Base-by-base conservation (phyloP, 2,888 invertebrate genomes). In the Pomacea canaliculata region DNA sequence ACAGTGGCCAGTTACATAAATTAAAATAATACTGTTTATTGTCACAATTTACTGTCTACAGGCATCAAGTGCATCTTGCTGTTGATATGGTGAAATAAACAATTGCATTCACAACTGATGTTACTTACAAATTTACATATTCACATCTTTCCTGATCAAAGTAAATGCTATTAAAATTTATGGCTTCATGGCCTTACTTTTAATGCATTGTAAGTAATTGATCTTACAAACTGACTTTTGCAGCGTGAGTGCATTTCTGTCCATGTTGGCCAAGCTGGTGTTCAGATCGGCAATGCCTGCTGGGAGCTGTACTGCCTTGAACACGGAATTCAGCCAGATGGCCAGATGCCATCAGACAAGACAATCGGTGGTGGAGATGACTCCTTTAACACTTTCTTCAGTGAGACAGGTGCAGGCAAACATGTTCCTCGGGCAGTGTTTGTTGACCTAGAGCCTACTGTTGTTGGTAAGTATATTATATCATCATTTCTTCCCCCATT, bases 361-460 rank as follows among this genome's bases (percentile, higher is more conserved):
- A 95, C 95, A 56, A 85, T 91, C 70, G 92, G 91, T 60, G 89
- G 86, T n/a, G 91, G 96, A 79, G 97, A 97, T 92, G 95, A 85
- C 92, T 96, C 96, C 79, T 98, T 97, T 93, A 97, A 97, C 88
- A 97, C 92, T 59, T 92, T 92, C 86, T 92, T 92, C 89, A 90
- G 91, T 79, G 97, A 98, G 92, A 98, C 97, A 79, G 97, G 97
- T 69, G 95, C 97, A 65, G 98, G 97, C 89, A 98, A 98, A 90
- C 97, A 98, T 90, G 85, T 85, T 18, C 85, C 85, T 62, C 80
- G 85, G 60, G 85, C 85, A 69, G 84, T 85, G 67, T 85, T 97
- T 89, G 96, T 98, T 48, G 79, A 79, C 48, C 71, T 79, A 49
- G 79, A 79, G 46, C 79, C 79, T 10, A 79, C 79, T 27, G 79